Percentiles rank a stretch among this genome's conserved stretches.
These are phyloP conservation scores for Galeopsomyia nigrocyanea DNA, from an alignment of 2,888 invertebrate species.

Conservation along the genomic window DNA sequence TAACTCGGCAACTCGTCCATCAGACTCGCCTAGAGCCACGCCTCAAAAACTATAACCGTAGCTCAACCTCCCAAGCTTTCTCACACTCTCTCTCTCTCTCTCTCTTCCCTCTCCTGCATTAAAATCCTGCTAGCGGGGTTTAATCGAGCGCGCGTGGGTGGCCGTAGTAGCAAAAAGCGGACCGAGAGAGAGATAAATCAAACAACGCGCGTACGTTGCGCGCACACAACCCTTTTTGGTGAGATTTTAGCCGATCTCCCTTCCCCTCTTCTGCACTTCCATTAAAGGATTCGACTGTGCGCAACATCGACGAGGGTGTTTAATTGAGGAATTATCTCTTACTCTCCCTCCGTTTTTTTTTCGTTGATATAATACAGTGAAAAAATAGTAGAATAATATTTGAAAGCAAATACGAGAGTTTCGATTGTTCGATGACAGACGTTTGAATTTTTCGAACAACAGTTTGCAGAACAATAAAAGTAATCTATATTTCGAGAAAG, in stretches of 20 bases:
- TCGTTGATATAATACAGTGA: neutral
- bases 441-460: too few species aligned
- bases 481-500: constrained; percentile 22
- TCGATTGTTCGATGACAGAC: too few species aligned
- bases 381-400: too few species aligned
- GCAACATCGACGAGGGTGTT: too few species aligned
- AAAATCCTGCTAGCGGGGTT: constrained; percentile 26
- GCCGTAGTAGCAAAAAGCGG: constrained; percentile 1
- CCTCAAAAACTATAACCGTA: constrained; percentile 31
- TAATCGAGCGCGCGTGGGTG: constrained; percentile 31
- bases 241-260: too few species aligned
- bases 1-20: constrained; percentile 4
- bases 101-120: constrained; percentile 10
- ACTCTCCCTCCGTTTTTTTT: neutral
- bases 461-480: constrained; percentile 17
- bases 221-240: neutral
- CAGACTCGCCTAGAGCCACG: constrained; percentile 8
- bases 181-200: constrained; percentile 41
- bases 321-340: neutral
- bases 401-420: neutral
- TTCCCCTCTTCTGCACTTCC: too few species aligned
- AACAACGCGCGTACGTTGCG: constrained; percentile 18
- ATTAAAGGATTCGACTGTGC: too few species aligned
- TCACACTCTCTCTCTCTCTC: neutral
- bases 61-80: constrained; percentile 12